Percentiles rank a stretch among this genome's conserved stretches.
Conservation (phyloP, 1,140 invertebrate species). For the Camponotus vicinus region DNA sequence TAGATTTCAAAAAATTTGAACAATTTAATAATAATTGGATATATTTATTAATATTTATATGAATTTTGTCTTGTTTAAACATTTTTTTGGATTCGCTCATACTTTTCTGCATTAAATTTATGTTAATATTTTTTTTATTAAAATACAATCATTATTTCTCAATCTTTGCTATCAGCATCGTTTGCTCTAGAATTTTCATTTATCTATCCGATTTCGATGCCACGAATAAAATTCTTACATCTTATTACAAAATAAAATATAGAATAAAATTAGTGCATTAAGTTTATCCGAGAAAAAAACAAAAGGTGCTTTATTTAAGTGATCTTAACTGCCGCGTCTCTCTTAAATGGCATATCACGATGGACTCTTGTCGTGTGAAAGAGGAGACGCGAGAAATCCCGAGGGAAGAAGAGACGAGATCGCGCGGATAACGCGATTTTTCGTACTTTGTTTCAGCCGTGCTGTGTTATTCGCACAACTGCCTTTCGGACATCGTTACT, state of each 20-base stretch:
- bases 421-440: constrained; percentile 40
- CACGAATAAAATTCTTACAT: constrained; percentile 33
- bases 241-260: not conserved
- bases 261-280: not conserved
- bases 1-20: not conserved
- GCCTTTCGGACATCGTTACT: constrained; percentile 47
- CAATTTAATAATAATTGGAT: not conserved
- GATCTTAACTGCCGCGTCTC: constrained; percentile 32
- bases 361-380: not conserved
- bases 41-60: not conserved
- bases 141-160: not conserved
- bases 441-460: constrained; percentile 1
- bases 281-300: constrained; percentile 25
- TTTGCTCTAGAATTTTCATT: constrained; percentile 15
- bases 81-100: not conserved
- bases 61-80: not conserved
- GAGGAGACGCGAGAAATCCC: constrained; percentile 25
- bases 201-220: not conserved
- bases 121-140: not conserved
- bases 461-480: constrained; percentile 32
- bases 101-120: not conserved
- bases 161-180: not conserved
- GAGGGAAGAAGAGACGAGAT: constrained; percentile 20
- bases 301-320: constrained; percentile 16
- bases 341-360: constrained; percentile 34